Percentiles rank a stretch among this genome's conserved stretches.
Evolutionary conservation across 2,113 vertebrate species (phyloP).

Genomic region (Hypanus sabinus): DNA sequence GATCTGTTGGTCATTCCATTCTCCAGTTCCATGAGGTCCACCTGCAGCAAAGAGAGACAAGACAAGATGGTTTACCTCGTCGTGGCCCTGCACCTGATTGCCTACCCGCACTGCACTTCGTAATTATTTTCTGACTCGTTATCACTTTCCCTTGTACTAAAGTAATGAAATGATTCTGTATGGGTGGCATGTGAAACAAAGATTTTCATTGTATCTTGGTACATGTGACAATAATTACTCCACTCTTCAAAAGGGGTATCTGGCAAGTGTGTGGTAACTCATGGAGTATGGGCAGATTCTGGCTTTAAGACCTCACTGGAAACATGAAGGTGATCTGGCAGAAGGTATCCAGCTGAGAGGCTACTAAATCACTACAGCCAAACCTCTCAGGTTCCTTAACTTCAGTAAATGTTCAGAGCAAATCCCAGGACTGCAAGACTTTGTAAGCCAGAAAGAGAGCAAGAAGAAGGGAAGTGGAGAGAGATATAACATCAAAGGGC

Average conservation of each 20-base stretch:
- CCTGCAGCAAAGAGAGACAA: conserved; percentile 52
- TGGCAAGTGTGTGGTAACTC: neutral
- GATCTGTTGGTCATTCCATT: conserved; percentile 71
- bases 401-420: neutral
- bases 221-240: neutral
- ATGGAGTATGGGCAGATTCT: neutral
- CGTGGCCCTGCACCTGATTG: no score
- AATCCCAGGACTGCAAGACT: neutral
- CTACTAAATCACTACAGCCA: neutral
- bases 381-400: neutral
- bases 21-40: conserved; percentile 63
- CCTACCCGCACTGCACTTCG: no score
- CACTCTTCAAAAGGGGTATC: neutral
- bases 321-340: neutral
- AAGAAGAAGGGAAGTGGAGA: no score
- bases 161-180: no score
- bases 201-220: no score
- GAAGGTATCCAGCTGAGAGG: neutral
- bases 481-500: neutral
- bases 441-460: neutral
- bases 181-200: no score
- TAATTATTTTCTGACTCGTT: no score
- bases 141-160: no score
- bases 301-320: neutral
- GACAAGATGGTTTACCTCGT: no score